These are phyloP conservation scores for Coryphaenoides rupestris DNA, from an alignment of 2,113 vertebrate species.

Conservation along the genomic window DNA sequence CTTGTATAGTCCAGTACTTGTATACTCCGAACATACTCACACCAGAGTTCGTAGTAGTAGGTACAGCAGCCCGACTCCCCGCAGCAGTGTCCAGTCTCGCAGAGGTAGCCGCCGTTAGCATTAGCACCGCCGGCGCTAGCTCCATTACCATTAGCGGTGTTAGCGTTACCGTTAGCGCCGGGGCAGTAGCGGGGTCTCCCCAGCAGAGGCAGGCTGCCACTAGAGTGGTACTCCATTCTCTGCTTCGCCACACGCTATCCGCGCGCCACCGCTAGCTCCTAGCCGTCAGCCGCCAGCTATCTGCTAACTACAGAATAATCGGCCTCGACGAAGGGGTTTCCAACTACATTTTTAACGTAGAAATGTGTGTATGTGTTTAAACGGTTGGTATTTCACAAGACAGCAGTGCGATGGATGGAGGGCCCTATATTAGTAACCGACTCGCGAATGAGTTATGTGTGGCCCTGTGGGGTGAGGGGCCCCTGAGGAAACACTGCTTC, in stretches of 20 bases:
- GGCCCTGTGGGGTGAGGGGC: too few species aligned
- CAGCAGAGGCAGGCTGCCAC: slow-evolving; percentile 77
- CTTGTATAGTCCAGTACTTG: too few species aligned
- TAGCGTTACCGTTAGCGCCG: slow-evolving; percentile 74
- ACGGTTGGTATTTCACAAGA: too few species aligned
- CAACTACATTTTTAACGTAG: slow-evolving; percentile 34
- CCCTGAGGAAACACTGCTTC: too few species aligned
- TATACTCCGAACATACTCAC: slow-evolving; percentile 72
- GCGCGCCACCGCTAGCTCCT: slow-evolving; percentile 39
- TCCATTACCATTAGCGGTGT: too few species aligned
- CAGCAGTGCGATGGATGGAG: too few species aligned
- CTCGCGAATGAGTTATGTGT: too few species aligned
- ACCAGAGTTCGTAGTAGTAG: slow-evolving; percentile 97
- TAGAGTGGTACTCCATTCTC: slow-evolving; percentile 77
- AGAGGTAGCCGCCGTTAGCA: slow-evolving; percentile 86
- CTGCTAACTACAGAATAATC: slow-evolving; percentile 38
- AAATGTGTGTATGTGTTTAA: neutral
- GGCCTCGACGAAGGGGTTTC: neutral
- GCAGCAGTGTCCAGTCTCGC: slow-evolving; percentile 94
- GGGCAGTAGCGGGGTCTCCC: slow-evolving; percentile 82
- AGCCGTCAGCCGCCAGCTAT: neutral
- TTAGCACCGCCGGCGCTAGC: slow-evolving; percentile 19
- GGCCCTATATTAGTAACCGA: too few species aligned
- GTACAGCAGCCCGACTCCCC: slow-evolving; percentile 94
- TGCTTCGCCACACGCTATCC: slow-evolving; percentile 37